Evolutionary conservation across 23 tunicate genomes (phyloP).

Genomic region (Trididemnum nubilum): DNA sequence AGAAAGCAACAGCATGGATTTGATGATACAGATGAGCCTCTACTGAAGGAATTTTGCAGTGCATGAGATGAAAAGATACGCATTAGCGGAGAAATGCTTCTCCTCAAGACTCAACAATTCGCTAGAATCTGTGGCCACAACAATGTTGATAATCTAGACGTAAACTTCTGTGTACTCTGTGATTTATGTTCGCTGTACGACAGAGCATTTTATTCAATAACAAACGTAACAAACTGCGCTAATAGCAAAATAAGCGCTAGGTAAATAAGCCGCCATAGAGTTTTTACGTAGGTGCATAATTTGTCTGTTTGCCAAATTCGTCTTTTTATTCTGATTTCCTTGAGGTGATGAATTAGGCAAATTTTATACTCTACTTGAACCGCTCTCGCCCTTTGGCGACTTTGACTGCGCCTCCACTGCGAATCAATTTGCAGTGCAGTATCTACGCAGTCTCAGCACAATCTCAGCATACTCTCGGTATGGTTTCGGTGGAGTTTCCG

Average conservation of each 20-base stretch:
- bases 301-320: not conserved
- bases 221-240: not conserved
- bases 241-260: too few species aligned
- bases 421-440: too few species aligned
- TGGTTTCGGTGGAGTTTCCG: too few species aligned
- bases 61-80: slow-evolving; percentile 33
- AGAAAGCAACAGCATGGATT: slow-evolving; percentile 16
- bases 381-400: too few species aligned
- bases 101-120: slow-evolving; percentile 9
- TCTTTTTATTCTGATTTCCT: too few species aligned
- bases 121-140: slow-evolving; percentile 19
- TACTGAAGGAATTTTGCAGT: slow-evolving; percentile 3
- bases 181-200: not conserved
- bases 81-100: slow-evolving; percentile 21
- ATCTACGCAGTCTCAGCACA: too few species aligned
- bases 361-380: too few species aligned
- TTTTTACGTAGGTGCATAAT: not conserved
- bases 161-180: not conserved
- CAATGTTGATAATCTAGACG: slow-evolving; percentile 2
- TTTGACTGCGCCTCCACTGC: too few species aligned
- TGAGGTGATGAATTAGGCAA: too few species aligned
- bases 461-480: too few species aligned
- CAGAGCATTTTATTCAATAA: not conserved
- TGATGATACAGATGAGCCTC: slow-evolving; percentile 24
- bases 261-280: not conserved